Base-by-base conservation (phyloP, 2,797 vertebrate genomes). In the Novumbra hubbsi region DNA sequence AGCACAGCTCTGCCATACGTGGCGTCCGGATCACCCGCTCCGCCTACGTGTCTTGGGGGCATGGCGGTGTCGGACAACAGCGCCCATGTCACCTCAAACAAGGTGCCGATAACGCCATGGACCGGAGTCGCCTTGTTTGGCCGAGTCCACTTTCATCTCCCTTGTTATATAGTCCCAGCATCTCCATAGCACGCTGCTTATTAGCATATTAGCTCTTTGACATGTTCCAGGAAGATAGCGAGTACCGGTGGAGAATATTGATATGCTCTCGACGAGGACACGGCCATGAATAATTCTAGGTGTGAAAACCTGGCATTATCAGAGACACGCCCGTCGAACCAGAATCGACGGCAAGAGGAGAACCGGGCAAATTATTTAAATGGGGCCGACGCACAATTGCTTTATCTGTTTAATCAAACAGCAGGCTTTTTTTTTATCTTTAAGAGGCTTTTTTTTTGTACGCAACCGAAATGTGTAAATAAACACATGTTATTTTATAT, bases 281-380 rank as follows among this genome's bases (percentile, higher is more conserved):
- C 60, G 28, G 24, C 68, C 68, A 74, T 74, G 62, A 74, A 71
- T 70, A 68, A 74, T 57, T 68, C 72, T 34, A 57, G 68, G 71
- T 55, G 69, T 28, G 45, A 68, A 16, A 63, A 45, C 62, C 7
- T 3, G 30, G 49, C 66, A 70, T 73, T 28, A 78, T 65, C 52
- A 45, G 48, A 32, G 70, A 66, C 45, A 21, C 50, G 15, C 74
- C 71, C 48, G 73, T 73, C 3, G 16, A 32, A 30, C 32, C 16
- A 64, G 28, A 28, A 32, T 17, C 27, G 19, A 30, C 6, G 17
- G 28, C 0, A 32, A 30, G 9, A 17, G 0, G 28, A 15, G 55
- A 76, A 19, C 34, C 41, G 30, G n/a, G 15, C 41, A 63, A 70
- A 64, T 21, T 11, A 71, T 65, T 71, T 2, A 66, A 78, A 74